Base-by-base conservation (phyloP, 2,797 vertebrate genomes). In the Myoxocephalus aenaeus region DNA sequence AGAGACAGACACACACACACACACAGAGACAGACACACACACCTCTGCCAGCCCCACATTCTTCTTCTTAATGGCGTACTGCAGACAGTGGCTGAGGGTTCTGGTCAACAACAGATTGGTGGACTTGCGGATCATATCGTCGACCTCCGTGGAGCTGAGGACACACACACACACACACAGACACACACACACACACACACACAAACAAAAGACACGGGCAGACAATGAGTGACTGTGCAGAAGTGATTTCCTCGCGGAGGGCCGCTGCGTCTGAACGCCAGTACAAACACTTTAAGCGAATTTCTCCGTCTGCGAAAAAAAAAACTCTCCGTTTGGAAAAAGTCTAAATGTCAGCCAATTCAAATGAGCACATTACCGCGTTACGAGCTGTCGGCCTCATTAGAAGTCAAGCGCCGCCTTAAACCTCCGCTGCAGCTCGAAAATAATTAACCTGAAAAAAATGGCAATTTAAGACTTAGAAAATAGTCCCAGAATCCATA, bases 101-200 rank as follows among this genome's bases (percentile, higher is more conserved):
- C 98, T 93, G 65, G 97, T 98, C 88, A 99, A 90, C 88, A 99
- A 87, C 78, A 99, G 93, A 38, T 99, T 99, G 1, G 98, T 98
- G 4, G 98, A 99, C 91, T 99, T 99, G 65, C 97, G 94, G 82
- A 99, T 99, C 98, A 99, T 99, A 85, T 99, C 98, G 10, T 99
- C 98, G 0, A 99, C 94, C 90, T 99, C 97, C 0, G 98, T 99
- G 70, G 98, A 98, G 85, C 98, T 99, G 90, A 38, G 66, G 48
- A 81, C 40, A 75, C 77, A 79, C 20, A 40, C 58, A 61, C 0
- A 61, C 51, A 67, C 63, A 76, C 56, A 70, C 40, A 75, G 75
- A 79, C 20, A 81, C 36, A 77, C 78, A 79, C 18, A 81, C 40
- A 77, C 78, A 79, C 18, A 81, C 40, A 77, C 78, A 79, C 15